These are phyloP conservation scores for Actinemys pallida DNA, from an alignment of 2,113 vertebrate species.

Conservation along the genomic window DNA sequence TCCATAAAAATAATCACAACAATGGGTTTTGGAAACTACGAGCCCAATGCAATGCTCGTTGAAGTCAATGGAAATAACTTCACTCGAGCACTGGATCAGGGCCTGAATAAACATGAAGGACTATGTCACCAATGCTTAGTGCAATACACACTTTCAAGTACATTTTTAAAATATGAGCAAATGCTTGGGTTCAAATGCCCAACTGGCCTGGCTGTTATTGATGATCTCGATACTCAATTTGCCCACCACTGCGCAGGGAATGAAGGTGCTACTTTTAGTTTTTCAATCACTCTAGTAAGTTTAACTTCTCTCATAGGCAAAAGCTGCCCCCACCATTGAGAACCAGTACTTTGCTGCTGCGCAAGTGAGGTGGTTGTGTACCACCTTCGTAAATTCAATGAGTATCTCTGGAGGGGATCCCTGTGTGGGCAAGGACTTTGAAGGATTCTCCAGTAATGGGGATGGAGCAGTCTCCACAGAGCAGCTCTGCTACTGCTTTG, in stretches of 20 bases:
- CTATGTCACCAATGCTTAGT: background rate
- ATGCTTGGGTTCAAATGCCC: background rate
- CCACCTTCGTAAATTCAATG: background rate
- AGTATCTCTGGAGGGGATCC: background rate
- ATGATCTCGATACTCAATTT: background rate
- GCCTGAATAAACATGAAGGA: background rate
- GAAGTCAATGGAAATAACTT: background rate
- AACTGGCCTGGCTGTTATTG: background rate
- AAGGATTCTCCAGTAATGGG: background rate
- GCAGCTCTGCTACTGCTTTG: background rate
- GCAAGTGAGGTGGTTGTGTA: background rate
- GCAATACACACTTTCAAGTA: background rate
- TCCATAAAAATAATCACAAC: background rate
- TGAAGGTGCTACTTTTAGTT: background rate
- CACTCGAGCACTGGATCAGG: background rate
- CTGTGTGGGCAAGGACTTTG: background rate
- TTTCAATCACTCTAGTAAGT: too few relatives aligned
- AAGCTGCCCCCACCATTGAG: background rate
- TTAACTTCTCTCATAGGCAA: background rate
- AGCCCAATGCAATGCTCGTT: background rate
- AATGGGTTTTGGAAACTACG: background rate
- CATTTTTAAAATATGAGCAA: background rate
- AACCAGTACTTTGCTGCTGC: background rate
- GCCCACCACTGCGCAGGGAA: background rate
- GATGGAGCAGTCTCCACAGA: background rate